A percentile compares a stretch with the other conserved stretches of the same genome.
These are phyloP conservation scores for Euthynnus affinis DNA, from an alignment of 2,797 vertebrate species.

Conservation along the genomic window DNA sequence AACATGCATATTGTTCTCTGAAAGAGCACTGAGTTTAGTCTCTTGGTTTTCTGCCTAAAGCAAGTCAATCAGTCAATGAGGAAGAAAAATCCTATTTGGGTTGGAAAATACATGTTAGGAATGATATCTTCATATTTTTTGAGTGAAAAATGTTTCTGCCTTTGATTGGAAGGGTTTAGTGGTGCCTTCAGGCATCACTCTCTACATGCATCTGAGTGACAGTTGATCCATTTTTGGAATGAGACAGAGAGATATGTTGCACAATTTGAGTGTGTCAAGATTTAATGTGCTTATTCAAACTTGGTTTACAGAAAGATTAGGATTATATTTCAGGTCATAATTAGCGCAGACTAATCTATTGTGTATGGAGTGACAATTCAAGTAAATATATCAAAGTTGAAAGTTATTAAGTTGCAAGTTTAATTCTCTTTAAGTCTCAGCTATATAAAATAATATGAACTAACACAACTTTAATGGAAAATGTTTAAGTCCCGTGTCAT, in stretches of 20 bases:
- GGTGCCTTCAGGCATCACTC: slow-evolving; percentile 43
- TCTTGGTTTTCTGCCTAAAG: slow-evolving; percentile 60
- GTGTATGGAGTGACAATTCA: neutral
- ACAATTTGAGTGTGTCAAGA: slow-evolving; percentile 11
- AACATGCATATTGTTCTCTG: slow-evolving; percentile 27
- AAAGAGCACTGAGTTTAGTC: slow-evolving; percentile 40
- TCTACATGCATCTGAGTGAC: slow-evolving; percentile 32
- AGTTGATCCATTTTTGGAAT: slow-evolving; percentile 37
- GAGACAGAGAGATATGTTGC: slow-evolving; percentile 25
- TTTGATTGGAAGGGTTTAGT: slow-evolving; percentile 50
- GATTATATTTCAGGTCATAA: slow-evolving; percentile 19
- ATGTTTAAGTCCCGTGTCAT: neutral
- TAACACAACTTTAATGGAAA: neutral
- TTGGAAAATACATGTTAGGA: slow-evolving; percentile 51
- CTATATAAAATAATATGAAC: neutral
- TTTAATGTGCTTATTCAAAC: slow-evolving; percentile 12
- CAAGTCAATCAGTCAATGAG: slow-evolving; percentile 65
- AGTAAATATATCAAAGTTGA: neutral
- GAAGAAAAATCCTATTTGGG: slow-evolving; percentile 59
- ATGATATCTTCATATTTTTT: slow-evolving; percentile 54
- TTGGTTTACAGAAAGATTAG: slow-evolving; percentile 5
- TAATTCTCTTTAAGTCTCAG: neutral
- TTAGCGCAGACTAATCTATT: neutral
- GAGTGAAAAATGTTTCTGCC: slow-evolving; percentile 27
- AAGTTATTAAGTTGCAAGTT: neutral